These are phyloP conservation scores for Hirtodrosophila histrioides DNA, from an alignment of 2,888 invertebrate genomes.

Conservation along the genomic window DNA sequence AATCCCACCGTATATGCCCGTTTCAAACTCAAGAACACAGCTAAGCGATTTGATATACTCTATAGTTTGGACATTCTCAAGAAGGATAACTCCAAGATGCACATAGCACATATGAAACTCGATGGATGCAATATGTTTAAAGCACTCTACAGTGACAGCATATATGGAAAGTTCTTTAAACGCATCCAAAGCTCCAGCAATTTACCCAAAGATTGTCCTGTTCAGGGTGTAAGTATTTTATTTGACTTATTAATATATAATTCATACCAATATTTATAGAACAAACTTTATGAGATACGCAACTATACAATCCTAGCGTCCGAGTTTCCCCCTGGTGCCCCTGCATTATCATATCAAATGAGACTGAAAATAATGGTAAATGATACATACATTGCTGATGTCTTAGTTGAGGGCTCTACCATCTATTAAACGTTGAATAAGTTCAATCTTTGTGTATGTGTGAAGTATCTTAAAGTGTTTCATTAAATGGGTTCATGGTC, in stretches of 20 bases:
- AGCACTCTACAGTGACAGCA: conserved; percentile 10
- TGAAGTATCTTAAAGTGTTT: too few relatives aligned
- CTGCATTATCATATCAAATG: conserved; percentile 34
- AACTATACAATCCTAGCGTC: conserved; percentile 42
- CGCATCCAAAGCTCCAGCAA: conserved; percentile 33
- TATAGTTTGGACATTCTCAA: conserved; percentile 35
- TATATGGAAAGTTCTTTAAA: conserved; percentile 23
- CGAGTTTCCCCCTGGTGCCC: conserved; percentile 38
- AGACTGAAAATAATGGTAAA: conserved; percentile 22
- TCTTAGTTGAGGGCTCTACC: conserved; percentile 37
- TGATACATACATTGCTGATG: conserved; percentile 18
- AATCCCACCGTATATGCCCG: not conserved
- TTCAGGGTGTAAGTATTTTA: conserved; percentile 36
- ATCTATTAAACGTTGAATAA: conserved; percentile 18
- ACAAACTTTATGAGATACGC: conserved; percentile 40
- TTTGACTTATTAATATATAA: not conserved
- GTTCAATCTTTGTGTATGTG: too few relatives aligned
- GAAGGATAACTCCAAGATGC: conserved; percentile 43
- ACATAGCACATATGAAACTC: conserved; percentile 26
- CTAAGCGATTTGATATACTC: conserved; percentile 19
- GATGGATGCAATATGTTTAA: conserved; percentile 53
- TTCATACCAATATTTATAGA: conserved; percentile 1
- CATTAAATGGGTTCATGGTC: too few relatives aligned
- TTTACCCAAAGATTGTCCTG: conserved; percentile 54
- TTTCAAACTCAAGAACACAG: conserved; percentile 20